Evolutionary conservation across 2,113 vertebrate species (phyloP).

Genomic region (Lathamus discolor): DNA sequence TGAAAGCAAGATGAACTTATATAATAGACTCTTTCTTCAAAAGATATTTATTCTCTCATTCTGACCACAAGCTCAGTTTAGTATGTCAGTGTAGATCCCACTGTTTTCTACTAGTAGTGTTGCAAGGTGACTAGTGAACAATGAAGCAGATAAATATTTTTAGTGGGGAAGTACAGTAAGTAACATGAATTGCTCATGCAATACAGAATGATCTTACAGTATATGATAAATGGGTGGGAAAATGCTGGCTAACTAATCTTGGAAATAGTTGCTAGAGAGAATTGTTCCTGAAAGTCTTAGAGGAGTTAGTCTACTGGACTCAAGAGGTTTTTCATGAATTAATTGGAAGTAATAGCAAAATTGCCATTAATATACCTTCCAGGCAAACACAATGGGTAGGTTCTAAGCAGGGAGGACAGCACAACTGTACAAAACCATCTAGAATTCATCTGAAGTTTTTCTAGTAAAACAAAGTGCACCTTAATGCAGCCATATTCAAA

Average conservation of each 20-base stretch:
- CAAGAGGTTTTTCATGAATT: accelerated
- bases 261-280: background rate
- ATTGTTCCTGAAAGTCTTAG: background rate
- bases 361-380: background rate
- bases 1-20: background rate
- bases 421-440: background rate
- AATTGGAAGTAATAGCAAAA: background rate
- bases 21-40: background rate
- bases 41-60: background rate
- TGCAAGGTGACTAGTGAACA: background rate
- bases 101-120: background rate
- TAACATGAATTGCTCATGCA: background rate
- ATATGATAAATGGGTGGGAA: background rate
- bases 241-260: background rate
- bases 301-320: background rate
- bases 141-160: background rate
- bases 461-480: background rate
- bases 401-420: background rate
- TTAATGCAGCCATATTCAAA: background rate
- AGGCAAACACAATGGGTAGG: background rate
- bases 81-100: background rate
- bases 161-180: background rate
- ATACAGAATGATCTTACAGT: background rate
- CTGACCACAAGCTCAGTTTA: background rate
- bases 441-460: background rate